phyloP scores from a whole-genome alignment of 1,140 invertebrate species.

The Hycleus phaleratus region DNA sequence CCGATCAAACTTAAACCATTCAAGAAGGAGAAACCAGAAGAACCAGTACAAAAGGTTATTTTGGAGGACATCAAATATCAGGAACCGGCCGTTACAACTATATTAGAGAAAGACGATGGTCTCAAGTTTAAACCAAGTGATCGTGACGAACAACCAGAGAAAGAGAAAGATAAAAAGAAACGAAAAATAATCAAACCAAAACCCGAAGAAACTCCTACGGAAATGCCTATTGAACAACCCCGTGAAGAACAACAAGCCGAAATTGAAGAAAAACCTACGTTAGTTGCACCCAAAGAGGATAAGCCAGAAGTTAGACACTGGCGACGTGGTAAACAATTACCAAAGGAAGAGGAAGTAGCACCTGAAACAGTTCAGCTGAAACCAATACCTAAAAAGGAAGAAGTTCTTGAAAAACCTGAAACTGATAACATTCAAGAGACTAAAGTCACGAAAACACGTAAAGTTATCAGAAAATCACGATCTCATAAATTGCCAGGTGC shows the following conservation, averaged over 20 bases:
- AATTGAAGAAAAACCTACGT: conserved; percentile 31
- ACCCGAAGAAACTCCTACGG: conserved; percentile 21
- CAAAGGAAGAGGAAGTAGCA: conserved; percentile 15
- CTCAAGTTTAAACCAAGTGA: conserved; percentile 27
- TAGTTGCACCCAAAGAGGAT: conserved; percentile 39
- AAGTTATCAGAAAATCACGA: conserved; percentile 5
- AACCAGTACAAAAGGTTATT: conserved; percentile 21
- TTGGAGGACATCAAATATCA: conserved; percentile 22
- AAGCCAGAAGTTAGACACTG: conserved; percentile 16
- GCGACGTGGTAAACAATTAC: conserved; percentile 31
- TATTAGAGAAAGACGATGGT: conserved; percentile 27
- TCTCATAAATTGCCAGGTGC: conserved; percentile 5
- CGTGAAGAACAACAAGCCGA: conserved; percentile 31
- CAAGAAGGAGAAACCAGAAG: conserved; percentile 32
- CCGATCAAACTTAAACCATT: conserved; percentile 38
- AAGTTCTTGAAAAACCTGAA: conserved; percentile 27
- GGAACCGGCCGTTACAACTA: conserved; percentile 3
- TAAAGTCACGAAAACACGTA: conserved; percentile 18
- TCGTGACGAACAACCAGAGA: conserved; percentile 28
- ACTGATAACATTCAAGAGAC: conserved; percentile 18
- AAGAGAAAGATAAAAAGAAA: conserved; percentile 21
- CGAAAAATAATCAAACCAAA: conserved; percentile 23
- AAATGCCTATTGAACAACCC: conserved; percentile 13
- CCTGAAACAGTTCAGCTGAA: conserved; percentile 14
- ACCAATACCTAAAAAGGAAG: conserved; percentile 27